These are phyloP conservation scores for Caenorhabditis angaria DNA, from an alignment of 2,888 invertebrate genomes.

Conservation along the genomic window DNA sequence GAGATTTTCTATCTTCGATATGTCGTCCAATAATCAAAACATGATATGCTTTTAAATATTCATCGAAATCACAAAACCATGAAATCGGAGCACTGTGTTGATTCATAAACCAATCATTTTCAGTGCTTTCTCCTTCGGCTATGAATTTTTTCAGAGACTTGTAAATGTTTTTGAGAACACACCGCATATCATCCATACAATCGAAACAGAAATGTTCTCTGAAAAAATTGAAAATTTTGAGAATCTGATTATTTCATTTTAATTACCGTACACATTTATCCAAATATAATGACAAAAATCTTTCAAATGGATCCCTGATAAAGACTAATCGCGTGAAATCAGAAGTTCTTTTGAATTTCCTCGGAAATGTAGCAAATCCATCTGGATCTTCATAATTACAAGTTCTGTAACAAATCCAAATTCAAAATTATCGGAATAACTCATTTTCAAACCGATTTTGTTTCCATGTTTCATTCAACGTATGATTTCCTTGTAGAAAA, in stretches of 20 bases:
- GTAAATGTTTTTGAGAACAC: constrained; percentile 10
- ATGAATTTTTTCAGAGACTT: neutral
- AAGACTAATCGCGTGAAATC: constrained; percentile 13
- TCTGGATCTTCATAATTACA: neutral
- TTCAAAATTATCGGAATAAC: neutral
- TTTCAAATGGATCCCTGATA: constrained; percentile 20
- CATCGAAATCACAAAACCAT: constrained; percentile 13
- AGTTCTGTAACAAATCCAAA: too few species aligned
- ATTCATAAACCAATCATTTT: neutral
- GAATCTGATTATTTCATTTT: neutral
- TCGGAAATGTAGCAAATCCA: neutral
- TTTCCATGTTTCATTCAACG: constrained; percentile 15
- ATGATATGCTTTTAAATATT: constrained; percentile 12
- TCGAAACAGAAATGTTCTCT: constrained; percentile 15
- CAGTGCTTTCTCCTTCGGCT: neutral
- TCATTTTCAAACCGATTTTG: constrained; percentile 7
- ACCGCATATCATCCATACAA: constrained; percentile 15
- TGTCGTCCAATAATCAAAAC: constrained; percentile 18
- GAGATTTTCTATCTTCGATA: constrained; percentile 9
- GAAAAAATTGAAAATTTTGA: neutral
- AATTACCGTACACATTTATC: constrained; percentile 17
- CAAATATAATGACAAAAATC: constrained; percentile 20
- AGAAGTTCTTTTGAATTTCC: neutral
- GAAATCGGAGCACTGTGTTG: neutral
- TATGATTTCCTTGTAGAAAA: constrained; percentile 3